Conservation (phyloP, 2,888 invertebrate species). For the Macaria notata region DNA sequence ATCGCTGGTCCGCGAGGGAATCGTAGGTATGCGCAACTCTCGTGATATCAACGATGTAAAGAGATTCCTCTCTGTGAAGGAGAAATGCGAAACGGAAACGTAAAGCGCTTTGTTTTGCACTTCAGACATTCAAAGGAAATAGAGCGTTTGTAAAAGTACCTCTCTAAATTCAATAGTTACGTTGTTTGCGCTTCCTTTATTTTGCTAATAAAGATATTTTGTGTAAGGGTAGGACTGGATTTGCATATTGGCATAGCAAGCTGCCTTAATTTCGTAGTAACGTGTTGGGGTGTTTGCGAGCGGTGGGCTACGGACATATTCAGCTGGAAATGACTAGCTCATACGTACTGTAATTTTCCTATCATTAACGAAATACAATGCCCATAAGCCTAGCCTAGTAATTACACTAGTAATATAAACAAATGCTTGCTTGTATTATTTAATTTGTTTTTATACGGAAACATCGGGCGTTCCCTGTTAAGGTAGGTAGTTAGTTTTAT, state of each 20-base stretch:
- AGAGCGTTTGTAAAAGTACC: conserved; percentile 49
- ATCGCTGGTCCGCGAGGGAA: conserved; percentile 54
- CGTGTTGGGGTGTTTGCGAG: conserved; percentile 46
- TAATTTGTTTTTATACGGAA: no score
- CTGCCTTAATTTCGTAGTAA: conserved; percentile 77
- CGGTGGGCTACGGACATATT: background rate
- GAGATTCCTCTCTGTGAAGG: conserved; percentile 68
- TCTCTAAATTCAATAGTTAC: conserved; percentile 37
- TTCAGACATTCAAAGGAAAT: conserved; percentile 69
- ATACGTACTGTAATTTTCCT: no score
- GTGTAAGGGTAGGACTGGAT: conserved; percentile 44
- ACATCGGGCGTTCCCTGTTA: no score
- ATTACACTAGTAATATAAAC: no score
- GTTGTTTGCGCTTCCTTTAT: conserved; percentile 25
- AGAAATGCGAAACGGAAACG: conserved; percentile 67
- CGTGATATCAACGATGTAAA: conserved; percentile 66
- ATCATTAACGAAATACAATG: no score
- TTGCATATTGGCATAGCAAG: conserved; percentile 76
- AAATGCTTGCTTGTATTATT: no score
- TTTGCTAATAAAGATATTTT: conserved; percentile 33
- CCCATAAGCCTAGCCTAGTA: no score
- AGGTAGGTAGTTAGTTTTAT: no score
- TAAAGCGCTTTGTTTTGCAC: conserved; percentile 63
- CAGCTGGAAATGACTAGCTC: no score
- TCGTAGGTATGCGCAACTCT: conserved; percentile 67